These are phyloP conservation scores for Seriola rivoliana DNA, from an alignment of 2,113 vertebrate genomes.

Conservation along the genomic window DNA sequence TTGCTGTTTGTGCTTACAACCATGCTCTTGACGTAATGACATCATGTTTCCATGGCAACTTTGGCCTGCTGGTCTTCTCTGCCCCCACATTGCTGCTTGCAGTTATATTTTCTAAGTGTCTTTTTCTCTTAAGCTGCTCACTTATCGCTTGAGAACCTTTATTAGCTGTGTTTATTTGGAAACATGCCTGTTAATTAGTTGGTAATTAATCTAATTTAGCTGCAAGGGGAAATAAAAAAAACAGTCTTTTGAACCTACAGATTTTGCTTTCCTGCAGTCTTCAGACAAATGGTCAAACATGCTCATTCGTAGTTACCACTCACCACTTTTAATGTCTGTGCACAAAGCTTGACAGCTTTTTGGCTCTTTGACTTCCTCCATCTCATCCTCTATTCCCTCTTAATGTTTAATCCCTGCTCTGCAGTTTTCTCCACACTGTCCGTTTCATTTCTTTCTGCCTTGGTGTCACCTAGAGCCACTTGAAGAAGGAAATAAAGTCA, in stretches of 20 bases:
- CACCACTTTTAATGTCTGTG: background rate
- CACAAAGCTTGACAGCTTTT: slow-evolving; percentile 21
- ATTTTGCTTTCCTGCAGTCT: slow-evolving; percentile 16
- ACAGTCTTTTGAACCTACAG: slow-evolving; percentile 11
- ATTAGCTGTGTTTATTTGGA: slow-evolving; percentile 25
- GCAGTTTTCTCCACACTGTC: background rate
- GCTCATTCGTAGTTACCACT: background rate
- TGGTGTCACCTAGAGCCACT: background rate
- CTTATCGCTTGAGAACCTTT: slow-evolving; percentile 33
- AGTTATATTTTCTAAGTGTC: slow-evolving; percentile 5
- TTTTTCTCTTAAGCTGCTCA: slow-evolving; percentile 27
- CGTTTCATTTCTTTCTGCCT: slow-evolving; percentile 5
- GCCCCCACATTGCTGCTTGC: too few relatives aligned
- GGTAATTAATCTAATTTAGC: slow-evolving; percentile 46
- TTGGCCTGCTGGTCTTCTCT: too few relatives aligned
- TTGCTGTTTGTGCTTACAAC: too few relatives aligned
- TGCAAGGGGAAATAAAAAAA: background rate
- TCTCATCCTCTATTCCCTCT: slow-evolving; percentile 26
- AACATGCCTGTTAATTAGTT: slow-evolving; percentile 39
- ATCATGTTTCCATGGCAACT: too few relatives aligned
- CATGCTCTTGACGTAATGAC: too few relatives aligned
- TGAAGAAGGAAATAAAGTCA: background rate
- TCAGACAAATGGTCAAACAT: background rate
- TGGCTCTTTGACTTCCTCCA: slow-evolving; percentile 11
- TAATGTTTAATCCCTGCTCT: slow-evolving; percentile 29